These are phyloP conservation scores for Percopsis transmontana DNA, from an alignment of 2,113 vertebrate species.

Conservation along the genomic window DNA sequence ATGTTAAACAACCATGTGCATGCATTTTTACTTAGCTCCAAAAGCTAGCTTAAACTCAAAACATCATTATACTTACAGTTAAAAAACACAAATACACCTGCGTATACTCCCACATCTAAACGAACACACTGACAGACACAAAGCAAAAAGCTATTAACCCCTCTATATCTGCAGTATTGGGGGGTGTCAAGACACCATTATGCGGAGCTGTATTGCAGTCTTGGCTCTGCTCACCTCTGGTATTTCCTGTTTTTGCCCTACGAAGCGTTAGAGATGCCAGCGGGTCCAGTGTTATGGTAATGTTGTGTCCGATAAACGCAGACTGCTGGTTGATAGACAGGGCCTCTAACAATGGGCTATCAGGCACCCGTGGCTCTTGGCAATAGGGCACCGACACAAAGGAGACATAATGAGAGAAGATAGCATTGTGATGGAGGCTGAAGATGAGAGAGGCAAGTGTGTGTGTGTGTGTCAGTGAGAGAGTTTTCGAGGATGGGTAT, in stretches of 20 bases:
- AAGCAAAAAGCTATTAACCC: constrained; percentile 39
- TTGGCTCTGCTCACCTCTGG: constrained; percentile 59
- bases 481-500: neutral
- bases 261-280: constrained; percentile 34
- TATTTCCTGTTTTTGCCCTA: constrained; percentile 29
- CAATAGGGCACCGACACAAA: constrained; percentile 61
- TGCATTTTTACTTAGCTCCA: neutral
- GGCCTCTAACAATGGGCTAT: constrained; percentile 48
- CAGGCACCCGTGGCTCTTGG: constrained; percentile 46
- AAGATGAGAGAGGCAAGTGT: constrained; percentile 38
- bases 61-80: neutral
- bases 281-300: constrained; percentile 64
- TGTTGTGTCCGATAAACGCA: constrained; percentile 62
- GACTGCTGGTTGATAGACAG: constrained; percentile 50
- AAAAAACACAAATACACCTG: neutral
- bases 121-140: neutral
- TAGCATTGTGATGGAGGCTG: constrained; percentile 53
- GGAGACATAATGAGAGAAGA: constrained; percentile 66
- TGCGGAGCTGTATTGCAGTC: constrained; percentile 42
- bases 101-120: neutral
- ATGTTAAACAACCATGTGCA: neutral
- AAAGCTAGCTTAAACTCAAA: neutral
- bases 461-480: constrained; percentile 8
- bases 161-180: constrained; percentile 31
- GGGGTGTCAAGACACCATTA: constrained; percentile 66